Percentiles rank a stretch among this genome's conserved stretches.
phyloP scores from a whole-genome alignment of 2,113 vertebrate genomes.

The Micronycteris hirsuta region DNA sequence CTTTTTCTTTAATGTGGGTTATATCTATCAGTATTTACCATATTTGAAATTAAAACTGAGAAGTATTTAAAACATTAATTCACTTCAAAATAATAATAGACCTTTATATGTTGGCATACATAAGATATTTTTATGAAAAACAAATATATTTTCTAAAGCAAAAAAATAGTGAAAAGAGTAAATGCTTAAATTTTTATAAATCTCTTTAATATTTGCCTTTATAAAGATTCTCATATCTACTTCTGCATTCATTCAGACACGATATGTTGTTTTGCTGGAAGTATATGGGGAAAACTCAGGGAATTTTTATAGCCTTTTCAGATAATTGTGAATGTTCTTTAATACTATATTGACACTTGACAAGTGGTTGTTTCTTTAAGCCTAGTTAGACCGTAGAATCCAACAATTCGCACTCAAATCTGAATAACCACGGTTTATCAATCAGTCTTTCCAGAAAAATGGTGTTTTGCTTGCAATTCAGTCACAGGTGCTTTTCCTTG shows the following conservation, averaged over 20 bases:
- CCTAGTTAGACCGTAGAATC: background rate
- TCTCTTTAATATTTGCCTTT: background rate
- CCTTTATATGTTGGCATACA: background rate
- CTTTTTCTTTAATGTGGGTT: background rate
- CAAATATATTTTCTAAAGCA: background rate
- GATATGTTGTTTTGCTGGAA: background rate
- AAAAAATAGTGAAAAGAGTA: background rate
- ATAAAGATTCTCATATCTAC: background rate
- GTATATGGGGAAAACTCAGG: background rate
- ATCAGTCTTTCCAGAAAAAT: background rate
- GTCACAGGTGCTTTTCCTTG: background rate
- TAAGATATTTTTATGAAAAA: background rate
- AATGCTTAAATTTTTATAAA: background rate
- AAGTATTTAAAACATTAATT: slow-evolving; percentile 14
- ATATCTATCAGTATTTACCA: background rate
- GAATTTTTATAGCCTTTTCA: background rate
- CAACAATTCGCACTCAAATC: background rate
- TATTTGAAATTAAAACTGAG: background rate
- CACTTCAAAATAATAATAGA: background rate
- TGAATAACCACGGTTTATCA: background rate
- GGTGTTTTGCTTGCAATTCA: background rate
- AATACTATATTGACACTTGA: background rate
- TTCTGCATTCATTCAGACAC: background rate
- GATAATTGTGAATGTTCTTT: slow-evolving; percentile 1
- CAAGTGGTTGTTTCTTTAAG: background rate